Conservation (phyloP, 2,888 invertebrate genomes). For the Tetragonula carbonaria region DNA sequence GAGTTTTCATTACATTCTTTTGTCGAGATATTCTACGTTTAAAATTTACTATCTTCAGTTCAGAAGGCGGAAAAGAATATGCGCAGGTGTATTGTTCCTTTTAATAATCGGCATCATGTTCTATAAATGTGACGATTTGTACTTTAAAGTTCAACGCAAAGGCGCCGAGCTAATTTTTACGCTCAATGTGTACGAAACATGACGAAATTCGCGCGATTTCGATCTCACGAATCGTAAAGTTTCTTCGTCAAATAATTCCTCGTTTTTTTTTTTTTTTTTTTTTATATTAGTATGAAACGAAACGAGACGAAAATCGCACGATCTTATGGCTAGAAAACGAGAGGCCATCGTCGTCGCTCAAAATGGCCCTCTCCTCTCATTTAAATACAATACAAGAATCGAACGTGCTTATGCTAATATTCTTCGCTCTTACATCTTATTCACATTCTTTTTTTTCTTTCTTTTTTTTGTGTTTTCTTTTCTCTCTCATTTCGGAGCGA, state of each 20-base stretch:
- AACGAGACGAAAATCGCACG: slow-evolving; percentile 16
- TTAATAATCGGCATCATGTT: too few species aligned
- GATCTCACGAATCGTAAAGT: background rate
- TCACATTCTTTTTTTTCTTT: background rate
- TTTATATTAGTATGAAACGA: background rate
- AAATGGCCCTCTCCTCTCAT: background rate
- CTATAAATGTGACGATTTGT: too few species aligned
- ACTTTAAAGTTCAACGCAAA: too few species aligned
- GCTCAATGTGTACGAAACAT: background rate
- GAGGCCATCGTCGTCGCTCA: background rate
- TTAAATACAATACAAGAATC: slow-evolving; percentile 11
- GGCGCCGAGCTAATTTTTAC: too few species aligned
- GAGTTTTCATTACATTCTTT: too few species aligned
- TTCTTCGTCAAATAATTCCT: background rate
- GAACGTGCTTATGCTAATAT: slow-evolving; percentile 12
- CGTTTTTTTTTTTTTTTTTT: background rate
- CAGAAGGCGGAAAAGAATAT: too few species aligned
- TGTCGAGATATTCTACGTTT: too few species aligned
- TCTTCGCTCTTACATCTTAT: background rate
- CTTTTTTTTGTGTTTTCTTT: background rate
- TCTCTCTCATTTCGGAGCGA: slow-evolving; percentile 5
- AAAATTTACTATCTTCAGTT: too few species aligned
- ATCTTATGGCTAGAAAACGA: background rate
- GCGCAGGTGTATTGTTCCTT: too few species aligned
- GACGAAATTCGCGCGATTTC: background rate